Percentiles rank a stretch among this genome's conserved stretches.
These are phyloP conservation scores for Caenorhabditis inopinata DNA, from an alignment of 1,140 invertebrate genomes.

Conservation along the genomic window DNA sequence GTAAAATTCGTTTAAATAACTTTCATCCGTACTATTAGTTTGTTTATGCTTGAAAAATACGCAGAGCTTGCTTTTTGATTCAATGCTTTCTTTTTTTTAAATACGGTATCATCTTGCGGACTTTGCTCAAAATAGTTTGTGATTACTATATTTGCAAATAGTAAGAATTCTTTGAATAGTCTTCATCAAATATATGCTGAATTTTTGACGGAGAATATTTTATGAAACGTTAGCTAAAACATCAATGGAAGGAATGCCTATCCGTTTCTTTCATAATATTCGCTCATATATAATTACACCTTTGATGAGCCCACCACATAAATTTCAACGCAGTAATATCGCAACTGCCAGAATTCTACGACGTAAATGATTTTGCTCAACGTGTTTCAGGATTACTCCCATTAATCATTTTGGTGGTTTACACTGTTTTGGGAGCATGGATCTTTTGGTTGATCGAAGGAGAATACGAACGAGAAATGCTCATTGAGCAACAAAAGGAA, in stretches of 20 bases:
- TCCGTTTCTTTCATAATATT: constrained; percentile 8
- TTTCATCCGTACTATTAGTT: too few relatives aligned
- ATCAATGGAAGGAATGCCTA: not conserved
- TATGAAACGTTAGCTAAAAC: too few relatives aligned
- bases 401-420: constrained; percentile 27
- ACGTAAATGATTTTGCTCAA: not conserved
- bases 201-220: too few relatives aligned
- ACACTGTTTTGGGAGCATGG: constrained; percentile 36
- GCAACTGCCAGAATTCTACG: not conserved
- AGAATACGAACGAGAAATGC: constrained; percentile 22
- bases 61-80: too few relatives aligned
- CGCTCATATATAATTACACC: constrained; percentile 13
- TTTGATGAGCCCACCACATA: not conserved
- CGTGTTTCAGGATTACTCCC: constrained; percentile 36
- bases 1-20: too few relatives aligned
- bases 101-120: too few relatives aligned
- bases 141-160: too few relatives aligned
- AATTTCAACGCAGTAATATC: constrained; percentile 2
- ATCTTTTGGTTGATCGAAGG: constrained; percentile 31
- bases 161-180: too few relatives aligned
- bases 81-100: too few relatives aligned
- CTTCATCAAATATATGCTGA: too few relatives aligned
- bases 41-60: too few relatives aligned
- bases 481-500: constrained; percentile 28
- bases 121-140: too few relatives aligned